These are phyloP conservation scores for Lutjanus erythropterus DNA, from an alignment of 2,113 vertebrate genomes.

Conservation along the genomic window DNA sequence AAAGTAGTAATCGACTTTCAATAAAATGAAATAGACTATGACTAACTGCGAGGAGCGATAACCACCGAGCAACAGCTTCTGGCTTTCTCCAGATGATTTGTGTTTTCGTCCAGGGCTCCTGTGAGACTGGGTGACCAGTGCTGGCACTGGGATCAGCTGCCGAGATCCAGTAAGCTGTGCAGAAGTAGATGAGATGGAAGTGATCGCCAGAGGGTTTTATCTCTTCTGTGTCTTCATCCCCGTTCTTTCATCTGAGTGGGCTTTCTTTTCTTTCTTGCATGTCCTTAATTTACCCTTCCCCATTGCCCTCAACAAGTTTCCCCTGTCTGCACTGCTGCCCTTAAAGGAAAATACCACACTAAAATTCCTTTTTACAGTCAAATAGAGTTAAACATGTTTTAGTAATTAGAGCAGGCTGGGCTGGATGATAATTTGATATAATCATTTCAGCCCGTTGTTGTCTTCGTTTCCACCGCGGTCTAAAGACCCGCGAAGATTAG, in stretches of 20 bases:
- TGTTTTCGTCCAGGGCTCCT: not conserved
- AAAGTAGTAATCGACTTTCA: constrained; percentile 52
- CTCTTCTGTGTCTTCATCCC: not conserved
- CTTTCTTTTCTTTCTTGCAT: not conserved
- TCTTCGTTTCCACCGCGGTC: too few relatives aligned
- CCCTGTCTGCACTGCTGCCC: not conserved
- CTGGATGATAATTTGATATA: not conserved
- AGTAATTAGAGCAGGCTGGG: not conserved
- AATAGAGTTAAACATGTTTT: not conserved
- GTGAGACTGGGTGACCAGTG: not conserved
- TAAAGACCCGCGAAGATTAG: too few relatives aligned
- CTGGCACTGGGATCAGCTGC: not conserved
- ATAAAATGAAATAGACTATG: constrained; percentile 52
- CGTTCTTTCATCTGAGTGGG: not conserved
- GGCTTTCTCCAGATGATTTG: not conserved
- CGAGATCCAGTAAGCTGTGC: not conserved
- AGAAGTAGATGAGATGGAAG: not conserved
- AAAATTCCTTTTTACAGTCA: not conserved
- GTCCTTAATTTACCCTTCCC: constrained; percentile 4
- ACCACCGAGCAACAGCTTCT: constrained; percentile 30
- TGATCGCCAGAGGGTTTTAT: constrained; percentile 16
- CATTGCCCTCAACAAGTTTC: not conserved
- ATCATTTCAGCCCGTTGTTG: too few relatives aligned
- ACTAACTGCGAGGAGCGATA: constrained; percentile 32
- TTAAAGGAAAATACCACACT: not conserved